These are phyloP conservation scores for Pseudopodoces humilis DNA, from an alignment of 2,113 vertebrate species.

Conservation along the genomic window DNA sequence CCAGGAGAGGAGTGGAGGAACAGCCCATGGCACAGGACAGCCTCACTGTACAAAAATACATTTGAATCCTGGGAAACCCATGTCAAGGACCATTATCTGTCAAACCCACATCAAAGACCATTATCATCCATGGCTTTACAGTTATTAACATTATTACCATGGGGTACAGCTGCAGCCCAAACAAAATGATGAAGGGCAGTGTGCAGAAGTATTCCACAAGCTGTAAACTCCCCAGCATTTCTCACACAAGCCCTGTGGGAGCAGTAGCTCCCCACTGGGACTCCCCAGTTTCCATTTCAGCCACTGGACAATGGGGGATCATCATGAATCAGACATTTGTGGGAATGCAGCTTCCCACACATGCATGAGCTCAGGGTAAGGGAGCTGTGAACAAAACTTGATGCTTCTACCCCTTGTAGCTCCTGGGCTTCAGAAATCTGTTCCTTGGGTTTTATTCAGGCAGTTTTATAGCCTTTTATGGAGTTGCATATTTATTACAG, in stretches of 20 bases:
- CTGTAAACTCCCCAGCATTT: background rate
- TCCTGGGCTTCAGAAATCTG: slow-evolving; percentile 3
- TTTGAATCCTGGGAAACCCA: background rate
- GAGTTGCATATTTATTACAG: background rate
- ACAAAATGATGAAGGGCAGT: background rate
- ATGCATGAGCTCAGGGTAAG: background rate
- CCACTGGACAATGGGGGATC: background rate
- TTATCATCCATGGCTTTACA: background rate
- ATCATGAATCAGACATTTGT: background rate
- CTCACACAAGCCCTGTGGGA: background rate
- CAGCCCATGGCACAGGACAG: background rate
- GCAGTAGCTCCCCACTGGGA: background rate
- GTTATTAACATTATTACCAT: background rate
- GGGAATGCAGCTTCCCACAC: background rate
- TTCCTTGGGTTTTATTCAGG: background rate
- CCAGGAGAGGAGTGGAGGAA: background rate
- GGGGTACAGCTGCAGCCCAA: background rate
- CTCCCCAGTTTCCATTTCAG: background rate
- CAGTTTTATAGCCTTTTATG: slow-evolving; percentile 10
- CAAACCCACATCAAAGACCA: background rate
- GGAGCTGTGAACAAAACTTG: background rate
- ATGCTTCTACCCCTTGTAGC: background rate
- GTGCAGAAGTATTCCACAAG: background rate
- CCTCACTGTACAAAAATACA: accelerated
- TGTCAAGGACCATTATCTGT: background rate